Conservation (phyloP, 92 coral and sea anemone species). For the Scolanthus callimorphus region DNA sequence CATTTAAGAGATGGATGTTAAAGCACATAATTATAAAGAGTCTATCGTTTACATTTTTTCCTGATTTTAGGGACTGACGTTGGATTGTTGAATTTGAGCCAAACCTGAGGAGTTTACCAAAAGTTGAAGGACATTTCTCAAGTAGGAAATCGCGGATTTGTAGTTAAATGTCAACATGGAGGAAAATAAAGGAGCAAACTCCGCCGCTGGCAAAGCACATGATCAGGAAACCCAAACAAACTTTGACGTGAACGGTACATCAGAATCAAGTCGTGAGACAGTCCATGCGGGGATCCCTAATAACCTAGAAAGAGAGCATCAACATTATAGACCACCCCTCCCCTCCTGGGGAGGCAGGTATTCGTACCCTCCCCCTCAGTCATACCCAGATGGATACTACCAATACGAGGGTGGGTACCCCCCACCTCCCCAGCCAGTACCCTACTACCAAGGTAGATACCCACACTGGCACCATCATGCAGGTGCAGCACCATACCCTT, state of each 20-base stretch:
- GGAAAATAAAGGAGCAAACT: slow-evolving; percentile 37
- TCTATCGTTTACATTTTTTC: too few relatives aligned
- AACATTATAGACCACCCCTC: slow-evolving; percentile 26
- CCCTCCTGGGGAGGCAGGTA: slow-evolving; percentile 54
- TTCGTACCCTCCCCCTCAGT: slow-evolving; percentile 36
- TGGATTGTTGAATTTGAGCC: slow-evolving; percentile 41
- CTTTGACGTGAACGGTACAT: slow-evolving; percentile 61
- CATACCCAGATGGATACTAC: slow-evolving; percentile 49
- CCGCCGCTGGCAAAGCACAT: slow-evolving; percentile 57
- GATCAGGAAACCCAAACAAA: slow-evolving; percentile 94
- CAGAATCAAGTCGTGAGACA: slow-evolving; percentile 10
- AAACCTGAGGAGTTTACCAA: slow-evolving; percentile 6
- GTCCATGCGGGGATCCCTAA: slow-evolving; percentile 23
- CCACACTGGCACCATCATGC: slow-evolving; percentile 71
- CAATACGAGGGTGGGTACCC: slow-evolving; percentile 66
- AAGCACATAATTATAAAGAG: too few relatives aligned
- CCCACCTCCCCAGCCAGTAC: slow-evolving; percentile 53
- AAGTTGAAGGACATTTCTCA: slow-evolving; percentile 23
- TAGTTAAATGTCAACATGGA: slow-evolving; percentile 39
- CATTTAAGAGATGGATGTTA: too few relatives aligned
- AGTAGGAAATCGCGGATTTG: background rate
- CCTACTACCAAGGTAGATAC: slow-evolving; percentile 56
- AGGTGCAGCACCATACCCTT: slow-evolving; percentile 50
- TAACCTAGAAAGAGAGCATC: slow-evolving; percentile 24
- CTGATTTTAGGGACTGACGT: too few relatives aligned